These are phyloP conservation scores for Drosophila sproati DNA, from an alignment of 1,140 invertebrate genomes.

Conservation along the genomic window DNA sequence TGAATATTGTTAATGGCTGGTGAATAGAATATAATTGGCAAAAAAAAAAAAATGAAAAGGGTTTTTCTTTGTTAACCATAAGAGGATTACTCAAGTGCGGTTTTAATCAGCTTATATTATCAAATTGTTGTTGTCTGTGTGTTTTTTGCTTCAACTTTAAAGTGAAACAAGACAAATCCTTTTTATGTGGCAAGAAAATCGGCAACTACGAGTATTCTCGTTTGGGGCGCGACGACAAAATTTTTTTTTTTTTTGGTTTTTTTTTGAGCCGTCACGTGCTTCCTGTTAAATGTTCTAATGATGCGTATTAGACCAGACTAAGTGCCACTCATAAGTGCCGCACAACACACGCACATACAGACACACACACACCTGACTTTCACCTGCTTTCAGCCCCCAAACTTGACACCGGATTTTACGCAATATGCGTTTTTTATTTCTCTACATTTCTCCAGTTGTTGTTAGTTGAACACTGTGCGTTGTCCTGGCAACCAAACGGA, in stretches of 20 bases:
- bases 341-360: background rate
- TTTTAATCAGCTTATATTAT: no score
- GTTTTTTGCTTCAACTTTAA: background rate
- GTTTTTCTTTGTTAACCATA: no score
- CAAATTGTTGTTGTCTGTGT: background rate
- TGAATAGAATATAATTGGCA: no score
- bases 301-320: slow-evolving; percentile 80
- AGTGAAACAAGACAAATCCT: slow-evolving; percentile 51
- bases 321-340: slow-evolving; percentile 80
- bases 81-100: no score
- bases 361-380: slow-evolving; percentile 67
- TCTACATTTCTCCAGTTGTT: slow-evolving; percentile 23
- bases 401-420: slow-evolving; percentile 77
- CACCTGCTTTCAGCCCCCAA: slow-evolving; percentile 48
- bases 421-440: slow-evolving; percentile 76
- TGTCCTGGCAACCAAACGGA: slow-evolving; percentile 33
- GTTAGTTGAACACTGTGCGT: slow-evolving; percentile 19
- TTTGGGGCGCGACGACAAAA: background rate
- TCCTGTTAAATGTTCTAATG: slow-evolving; percentile 83
- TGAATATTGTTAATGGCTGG: background rate
- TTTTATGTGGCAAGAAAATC: slow-evolving; percentile 40
- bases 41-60: no score
- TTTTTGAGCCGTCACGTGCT: slow-evolving; percentile 66
- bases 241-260: background rate
- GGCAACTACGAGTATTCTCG: background rate